Evolutionary conservation across 2,888 invertebrate genomes (phyloP).

Genomic region (Diaphora mendica): DNA sequence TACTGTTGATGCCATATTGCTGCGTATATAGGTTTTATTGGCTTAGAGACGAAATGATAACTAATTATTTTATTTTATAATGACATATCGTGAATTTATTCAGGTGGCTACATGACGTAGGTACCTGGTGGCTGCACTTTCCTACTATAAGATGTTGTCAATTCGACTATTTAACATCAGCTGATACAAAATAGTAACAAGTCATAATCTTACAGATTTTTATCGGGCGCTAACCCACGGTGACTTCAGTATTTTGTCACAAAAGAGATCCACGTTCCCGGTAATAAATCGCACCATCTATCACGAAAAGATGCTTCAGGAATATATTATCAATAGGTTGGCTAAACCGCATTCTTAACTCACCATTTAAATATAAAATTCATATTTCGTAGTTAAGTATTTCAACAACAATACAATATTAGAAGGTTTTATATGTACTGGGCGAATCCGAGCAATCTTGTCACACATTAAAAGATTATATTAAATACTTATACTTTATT

Average conservation of each 20-base stretch:
- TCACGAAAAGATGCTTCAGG: not conserved
- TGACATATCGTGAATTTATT: not conserved
- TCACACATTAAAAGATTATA: not conserved
- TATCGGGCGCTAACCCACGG: not conserved
- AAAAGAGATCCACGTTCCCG: not conserved
- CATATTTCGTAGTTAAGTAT: not conserved
- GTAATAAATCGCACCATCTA: not conserved
- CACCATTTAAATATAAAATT: not conserved
- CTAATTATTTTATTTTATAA: not conserved
- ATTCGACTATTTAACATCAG: not conserved
- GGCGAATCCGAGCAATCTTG: no score
- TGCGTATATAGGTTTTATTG: not conserved
- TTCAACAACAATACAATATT: no score
- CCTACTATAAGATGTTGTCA: not conserved
- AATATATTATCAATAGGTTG: not conserved
- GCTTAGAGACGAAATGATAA: not conserved
- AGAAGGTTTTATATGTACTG: no score
- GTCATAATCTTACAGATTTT: not conserved
- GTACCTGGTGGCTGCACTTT: not conserved
- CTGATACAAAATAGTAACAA: not conserved
- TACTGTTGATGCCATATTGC: not conserved
- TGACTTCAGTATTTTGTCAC: not conserved
- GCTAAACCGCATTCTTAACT: not conserved
- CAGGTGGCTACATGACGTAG: not conserved
- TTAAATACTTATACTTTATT: not conserved